Evolutionary conservation across 64 coral and sea anemone genomes (phyloP).

Genomic region (Pocillopora verrucosa): DNA sequence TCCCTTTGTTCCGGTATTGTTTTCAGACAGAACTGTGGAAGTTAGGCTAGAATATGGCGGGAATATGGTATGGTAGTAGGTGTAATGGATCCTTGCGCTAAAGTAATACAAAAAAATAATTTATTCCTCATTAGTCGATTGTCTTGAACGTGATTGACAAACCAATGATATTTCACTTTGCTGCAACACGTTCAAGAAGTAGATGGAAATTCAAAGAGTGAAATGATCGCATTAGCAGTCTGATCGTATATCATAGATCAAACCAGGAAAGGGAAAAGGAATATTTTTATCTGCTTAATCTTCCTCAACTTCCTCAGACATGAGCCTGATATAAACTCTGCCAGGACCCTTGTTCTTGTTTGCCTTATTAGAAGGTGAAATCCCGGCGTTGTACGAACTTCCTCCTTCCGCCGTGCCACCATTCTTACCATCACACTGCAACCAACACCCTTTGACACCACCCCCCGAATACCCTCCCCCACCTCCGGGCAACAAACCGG

Average conservation of each 20-base stretch:
- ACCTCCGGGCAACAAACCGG: slow-evolving; percentile 81
- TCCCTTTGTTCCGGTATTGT: too few species aligned
- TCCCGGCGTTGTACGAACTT: slow-evolving; percentile 71
- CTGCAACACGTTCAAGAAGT: too few species aligned
- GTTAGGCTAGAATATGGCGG: too few species aligned
- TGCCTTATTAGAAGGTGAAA: slow-evolving; percentile 20
- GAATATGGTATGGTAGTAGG: too few species aligned
- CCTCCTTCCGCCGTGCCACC: slow-evolving; percentile 79
- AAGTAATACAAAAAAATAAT: too few species aligned
- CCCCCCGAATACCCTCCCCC: slow-evolving; percentile 95
- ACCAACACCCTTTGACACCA: slow-evolving; percentile 78
- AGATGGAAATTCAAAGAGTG: too few species aligned
- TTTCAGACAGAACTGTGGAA: too few species aligned
- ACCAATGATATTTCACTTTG: too few species aligned
- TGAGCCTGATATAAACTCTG: slow-evolving; percentile 49
- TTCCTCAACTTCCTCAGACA: slow-evolving; percentile 32
- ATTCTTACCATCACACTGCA: slow-evolving; percentile 66
- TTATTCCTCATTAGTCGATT: too few species aligned
- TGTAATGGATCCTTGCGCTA: too few species aligned
- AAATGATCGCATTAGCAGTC: too few species aligned
- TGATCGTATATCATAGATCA: background rate
- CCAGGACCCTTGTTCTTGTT: slow-evolving; percentile 56
- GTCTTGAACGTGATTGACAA: too few species aligned
- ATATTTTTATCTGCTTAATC: background rate
- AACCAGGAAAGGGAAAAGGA: background rate